phyloP scores from a whole-genome alignment of 2,797 vertebrate species.

The Paguma larvata region DNA sequence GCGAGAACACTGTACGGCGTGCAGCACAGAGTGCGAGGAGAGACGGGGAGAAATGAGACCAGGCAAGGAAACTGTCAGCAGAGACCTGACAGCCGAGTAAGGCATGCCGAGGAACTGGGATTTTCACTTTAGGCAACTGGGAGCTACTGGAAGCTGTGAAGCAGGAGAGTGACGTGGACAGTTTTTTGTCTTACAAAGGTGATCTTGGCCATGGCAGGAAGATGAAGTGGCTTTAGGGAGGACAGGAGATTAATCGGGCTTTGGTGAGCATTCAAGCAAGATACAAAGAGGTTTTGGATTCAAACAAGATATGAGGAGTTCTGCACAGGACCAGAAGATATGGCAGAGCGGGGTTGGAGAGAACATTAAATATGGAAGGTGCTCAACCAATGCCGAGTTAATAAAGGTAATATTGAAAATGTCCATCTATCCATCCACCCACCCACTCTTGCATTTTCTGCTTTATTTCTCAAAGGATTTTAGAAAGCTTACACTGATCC shows the following conservation, averaged over 20 bases:
- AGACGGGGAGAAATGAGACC: background rate
- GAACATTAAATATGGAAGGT: background rate
- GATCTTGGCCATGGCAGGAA: background rate
- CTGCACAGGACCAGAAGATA: background rate
- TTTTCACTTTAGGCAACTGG: background rate
- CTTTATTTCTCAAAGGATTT: constrained; percentile 32
- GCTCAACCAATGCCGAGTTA: background rate
- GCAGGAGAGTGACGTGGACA: background rate
- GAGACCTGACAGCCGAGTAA: background rate
- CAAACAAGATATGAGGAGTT: background rate
- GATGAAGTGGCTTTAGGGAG: background rate
- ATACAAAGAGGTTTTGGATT: background rate
- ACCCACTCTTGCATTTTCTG: background rate
- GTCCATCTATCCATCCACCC: too few relatives aligned
- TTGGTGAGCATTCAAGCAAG: constrained; percentile 17
- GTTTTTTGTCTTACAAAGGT: background rate
- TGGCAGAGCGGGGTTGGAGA: background rate
- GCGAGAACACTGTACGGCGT: background rate
- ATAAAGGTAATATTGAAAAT: background rate
- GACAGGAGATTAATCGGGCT: background rate
- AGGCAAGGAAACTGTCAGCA: background rate
- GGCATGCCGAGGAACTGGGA: background rate
- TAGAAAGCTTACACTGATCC: constrained; percentile 1
- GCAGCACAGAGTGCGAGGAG: background rate
- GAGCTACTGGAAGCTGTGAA: background rate